Evolutionary conservation across 2,888 invertebrate species (phyloP).

Genomic region (Temnothorax rugatulus): DNA sequence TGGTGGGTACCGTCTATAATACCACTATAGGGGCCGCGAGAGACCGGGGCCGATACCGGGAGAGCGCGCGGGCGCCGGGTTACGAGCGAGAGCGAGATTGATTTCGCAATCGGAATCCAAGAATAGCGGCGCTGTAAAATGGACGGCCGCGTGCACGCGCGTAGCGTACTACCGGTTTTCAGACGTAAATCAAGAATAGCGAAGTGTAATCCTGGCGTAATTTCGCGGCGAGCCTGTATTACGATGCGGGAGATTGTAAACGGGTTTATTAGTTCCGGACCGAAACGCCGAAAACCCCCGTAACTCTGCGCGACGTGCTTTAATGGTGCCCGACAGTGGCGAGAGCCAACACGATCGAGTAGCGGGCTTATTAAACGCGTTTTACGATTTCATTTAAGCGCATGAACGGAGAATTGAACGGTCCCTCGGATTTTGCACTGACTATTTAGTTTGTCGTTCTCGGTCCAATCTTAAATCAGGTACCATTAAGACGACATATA

Average conservation of each 20-base stretch:
- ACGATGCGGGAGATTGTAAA: conserved; percentile 50
- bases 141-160: conserved; percentile 30
- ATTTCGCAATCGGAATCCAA: conserved; percentile 78
- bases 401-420: conserved; percentile 51
- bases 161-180: conserved; percentile 73
- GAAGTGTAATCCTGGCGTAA: conserved; percentile 69
- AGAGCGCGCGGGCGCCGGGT: conserved; percentile 64
- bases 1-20: conserved; percentile 66
- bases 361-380: conserved; percentile 55
- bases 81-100: conserved; percentile 77
- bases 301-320: conserved; percentile 46
- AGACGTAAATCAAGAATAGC: conserved; percentile 74
- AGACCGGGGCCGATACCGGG: conserved; percentile 64
- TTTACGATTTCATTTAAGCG: conserved; percentile 56
- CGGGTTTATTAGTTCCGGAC: conserved; percentile 68
- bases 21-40: conserved; percentile 47
- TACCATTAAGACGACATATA: neutral
- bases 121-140: conserved; percentile 74
- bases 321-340: conserved; percentile 30
- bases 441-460: conserved; percentile 23
- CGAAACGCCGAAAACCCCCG: conserved; percentile 51
- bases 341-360: conserved; percentile 40
- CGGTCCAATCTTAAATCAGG: conserved; percentile 25
- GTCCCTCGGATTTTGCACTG: conserved; percentile 6
- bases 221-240: conserved; percentile 61